Conservation (phyloP, 2,888 invertebrate species). For the Temnothorax ravouxi region DNA sequence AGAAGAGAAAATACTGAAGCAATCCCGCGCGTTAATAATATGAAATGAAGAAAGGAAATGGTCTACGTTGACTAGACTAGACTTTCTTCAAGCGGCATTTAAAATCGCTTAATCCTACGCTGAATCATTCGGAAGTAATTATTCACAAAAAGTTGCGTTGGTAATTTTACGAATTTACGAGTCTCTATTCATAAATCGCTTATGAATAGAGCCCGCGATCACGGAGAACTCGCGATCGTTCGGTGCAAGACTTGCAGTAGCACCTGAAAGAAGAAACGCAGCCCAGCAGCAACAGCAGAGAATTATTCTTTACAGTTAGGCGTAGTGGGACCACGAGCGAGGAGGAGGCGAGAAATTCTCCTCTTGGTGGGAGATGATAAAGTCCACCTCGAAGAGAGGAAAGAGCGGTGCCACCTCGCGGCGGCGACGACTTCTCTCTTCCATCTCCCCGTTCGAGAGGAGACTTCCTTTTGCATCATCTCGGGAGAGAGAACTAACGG, state of each 20-base stretch:
- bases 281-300: constrained; percentile 40
- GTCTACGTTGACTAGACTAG: not conserved
- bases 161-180: constrained; percentile 13
- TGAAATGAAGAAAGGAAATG: not conserved
- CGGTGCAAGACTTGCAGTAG: constrained; percentile 9
- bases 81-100: constrained; percentile 9
- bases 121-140: constrained; percentile 9
- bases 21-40: constrained; percentile 6
- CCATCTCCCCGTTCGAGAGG: constrained; percentile 30
- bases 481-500: constrained; percentile 62
- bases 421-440: constrained; percentile 35
- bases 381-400: constrained; percentile 62
- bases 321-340: constrained; percentile 64
- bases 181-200: constrained; percentile 17
- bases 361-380: constrained; percentile 51
- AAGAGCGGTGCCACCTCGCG: constrained; percentile 61
- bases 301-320: constrained; percentile 78
- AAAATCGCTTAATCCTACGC: constrained; percentile 8
- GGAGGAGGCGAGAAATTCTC: constrained; percentile 41
- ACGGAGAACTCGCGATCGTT: not conserved
- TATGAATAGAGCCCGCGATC: not conserved
- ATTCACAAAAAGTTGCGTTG: constrained; percentile 8
- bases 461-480: constrained; percentile 63
- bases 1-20: constrained; percentile 16
- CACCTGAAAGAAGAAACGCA: constrained; percentile 31